Conservation (phyloP, 2,888 invertebrate genomes). For the Amiota mariae region DNA sequence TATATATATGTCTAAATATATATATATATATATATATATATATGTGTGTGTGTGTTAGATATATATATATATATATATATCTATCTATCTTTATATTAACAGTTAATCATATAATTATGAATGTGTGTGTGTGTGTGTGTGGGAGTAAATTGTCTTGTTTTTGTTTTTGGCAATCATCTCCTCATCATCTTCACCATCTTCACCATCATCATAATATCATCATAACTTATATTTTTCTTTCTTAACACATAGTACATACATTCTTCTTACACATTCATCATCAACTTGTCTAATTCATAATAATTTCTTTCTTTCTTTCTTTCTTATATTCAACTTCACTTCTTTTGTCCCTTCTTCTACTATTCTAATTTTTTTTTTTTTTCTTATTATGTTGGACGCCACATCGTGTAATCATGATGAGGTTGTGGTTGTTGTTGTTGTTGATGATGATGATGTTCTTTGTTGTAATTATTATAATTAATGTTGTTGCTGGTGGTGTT, state of each 20-base stretch:
- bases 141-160: conserved; percentile 37
- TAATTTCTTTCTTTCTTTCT: conserved; percentile 26
- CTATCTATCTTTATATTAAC: conserved; percentile 26
- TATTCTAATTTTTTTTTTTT: not conserved
- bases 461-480: not conserved
- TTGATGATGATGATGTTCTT: not conserved
- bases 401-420: not conserved
- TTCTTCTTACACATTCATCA: not conserved
- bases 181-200: conserved; percentile 18
- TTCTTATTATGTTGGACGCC: conserved; percentile 9
- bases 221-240: conserved; percentile 1
- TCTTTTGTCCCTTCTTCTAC: not conserved
- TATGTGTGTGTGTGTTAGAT: conserved; percentile 37
- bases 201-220: too few relatives aligned
- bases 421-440: conserved; percentile 12
- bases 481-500: conserved; percentile 29
- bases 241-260: not conserved
- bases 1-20: too few relatives aligned
- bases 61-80: too few relatives aligned
- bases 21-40: too few relatives aligned
- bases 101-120: too few relatives aligned
- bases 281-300: conserved; percentile 10
- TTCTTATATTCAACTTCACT: not conserved
- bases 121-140: conserved; percentile 13
- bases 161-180: not conserved